phyloP scores from a whole-genome alignment of 1,140 invertebrate genomes.

The Amphibalanus amphitrite region DNA sequence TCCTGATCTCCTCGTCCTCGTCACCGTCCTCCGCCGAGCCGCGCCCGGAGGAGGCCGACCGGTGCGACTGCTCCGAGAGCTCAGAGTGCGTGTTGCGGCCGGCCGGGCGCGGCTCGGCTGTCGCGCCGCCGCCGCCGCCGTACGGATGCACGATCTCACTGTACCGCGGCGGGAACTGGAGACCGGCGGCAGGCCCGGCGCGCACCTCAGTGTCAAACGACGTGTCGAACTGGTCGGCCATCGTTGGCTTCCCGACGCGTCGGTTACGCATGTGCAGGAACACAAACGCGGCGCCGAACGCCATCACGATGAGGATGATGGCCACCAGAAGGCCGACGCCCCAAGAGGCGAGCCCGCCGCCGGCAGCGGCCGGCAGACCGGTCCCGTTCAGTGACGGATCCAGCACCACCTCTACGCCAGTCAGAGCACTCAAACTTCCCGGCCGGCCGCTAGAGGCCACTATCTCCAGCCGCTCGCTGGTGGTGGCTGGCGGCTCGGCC shows the following conservation, averaged over 20 bases:
- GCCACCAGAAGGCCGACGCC: slow-evolving; percentile 64
- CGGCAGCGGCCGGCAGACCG: slow-evolving; percentile 33
- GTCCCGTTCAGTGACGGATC: slow-evolving; percentile 36
- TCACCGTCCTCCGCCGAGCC: slow-evolving; percentile 48
- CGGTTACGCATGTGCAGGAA: slow-evolving; percentile 68
- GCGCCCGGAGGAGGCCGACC: slow-evolving; percentile 75
- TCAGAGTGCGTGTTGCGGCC: slow-evolving; percentile 59
- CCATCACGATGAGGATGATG: slow-evolving; percentile 57
- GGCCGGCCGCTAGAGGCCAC: slow-evolving; percentile 71
- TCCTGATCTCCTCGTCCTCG: slow-evolving; percentile 92
- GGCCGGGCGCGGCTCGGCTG: slow-evolving; percentile 24
- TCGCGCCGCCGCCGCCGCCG: slow-evolving; percentile 27
- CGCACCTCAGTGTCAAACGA: slow-evolving; percentile 68
- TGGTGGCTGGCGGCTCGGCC: too few species aligned
- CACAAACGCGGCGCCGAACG: slow-evolving; percentile 55
- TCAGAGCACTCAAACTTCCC: slow-evolving; percentile 64
- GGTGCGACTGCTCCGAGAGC: slow-evolving; percentile 62
- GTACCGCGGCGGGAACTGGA: slow-evolving; percentile 59
- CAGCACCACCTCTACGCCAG: slow-evolving; percentile 63
- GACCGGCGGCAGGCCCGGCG: slow-evolving; percentile 25
- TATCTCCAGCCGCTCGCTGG: slow-evolving; percentile 40
- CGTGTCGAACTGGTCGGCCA: slow-evolving; percentile 36
- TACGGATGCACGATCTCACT: slow-evolving; percentile 72
- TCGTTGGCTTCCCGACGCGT: slow-evolving; percentile 45
- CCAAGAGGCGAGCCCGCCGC: slow-evolving; percentile 62